Evolutionary conservation across 92 coral and sea anemone genomes (phyloP).

Genomic region (Zoanthus solanderi): DNA sequence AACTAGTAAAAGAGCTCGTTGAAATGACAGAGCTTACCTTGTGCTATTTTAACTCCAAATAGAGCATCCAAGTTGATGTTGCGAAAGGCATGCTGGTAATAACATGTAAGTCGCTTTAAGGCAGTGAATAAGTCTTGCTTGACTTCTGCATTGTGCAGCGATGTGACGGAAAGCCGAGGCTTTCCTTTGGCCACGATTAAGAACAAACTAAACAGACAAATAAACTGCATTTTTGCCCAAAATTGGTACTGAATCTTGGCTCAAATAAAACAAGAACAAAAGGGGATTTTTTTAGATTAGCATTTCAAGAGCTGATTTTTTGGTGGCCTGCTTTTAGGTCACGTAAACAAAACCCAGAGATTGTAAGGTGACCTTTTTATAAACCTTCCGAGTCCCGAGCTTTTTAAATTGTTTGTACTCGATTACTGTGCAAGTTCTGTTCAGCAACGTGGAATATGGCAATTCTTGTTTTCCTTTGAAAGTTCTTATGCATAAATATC

Average conservation of each 20-base stretch:
- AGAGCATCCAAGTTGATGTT: conserved; percentile 77
- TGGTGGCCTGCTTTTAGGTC: not conserved
- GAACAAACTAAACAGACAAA: not conserved
- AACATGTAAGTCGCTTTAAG: conserved; percentile 57
- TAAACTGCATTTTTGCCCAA: not conserved
- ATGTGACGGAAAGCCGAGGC: not conserved
- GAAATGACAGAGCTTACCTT: conserved; percentile 61
- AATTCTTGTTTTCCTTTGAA: not conserved
- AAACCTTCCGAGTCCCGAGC: not conserved
- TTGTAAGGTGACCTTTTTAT: not conserved
- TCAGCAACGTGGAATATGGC: not conserved
- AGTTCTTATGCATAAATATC: not conserved
- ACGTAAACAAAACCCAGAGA: not conserved
- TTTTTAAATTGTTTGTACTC: not conserved
- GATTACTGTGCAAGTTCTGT: not conserved
- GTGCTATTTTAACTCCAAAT: conserved; percentile 79
- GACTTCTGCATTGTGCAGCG: not conserved
- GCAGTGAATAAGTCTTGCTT: conserved; percentile 26
- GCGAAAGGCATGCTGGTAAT: conserved; percentile 58
- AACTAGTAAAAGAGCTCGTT: too few relatives aligned
- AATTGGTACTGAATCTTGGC: not conserved
- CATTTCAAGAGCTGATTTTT: not conserved
- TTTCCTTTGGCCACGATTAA: not conserved
- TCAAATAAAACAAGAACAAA: not conserved
- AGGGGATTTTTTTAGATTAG: not conserved